Evolutionary conservation across 53 echinoderm and acorn worm genomes (phyloP), one percentile per base, ranked within the genome.

Genomic region (Mesocentrotus franciscanus): DNA sequence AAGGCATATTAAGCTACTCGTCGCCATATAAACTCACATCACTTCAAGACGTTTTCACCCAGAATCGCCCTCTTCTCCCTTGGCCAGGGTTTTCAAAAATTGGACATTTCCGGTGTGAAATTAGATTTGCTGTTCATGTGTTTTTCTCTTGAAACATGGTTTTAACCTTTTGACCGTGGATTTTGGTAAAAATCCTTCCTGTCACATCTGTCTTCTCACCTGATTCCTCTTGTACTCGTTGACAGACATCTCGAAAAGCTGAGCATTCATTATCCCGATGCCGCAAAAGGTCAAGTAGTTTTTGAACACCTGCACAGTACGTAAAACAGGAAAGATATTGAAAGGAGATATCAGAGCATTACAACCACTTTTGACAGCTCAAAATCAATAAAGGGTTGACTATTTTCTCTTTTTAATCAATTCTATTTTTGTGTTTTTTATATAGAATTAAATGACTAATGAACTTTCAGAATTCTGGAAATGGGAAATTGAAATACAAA

Each of bases 171-270:
- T 57, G 81, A 58, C 22, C 12, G 59, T 42, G 58, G 27, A n/a
- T 87, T 87, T 57, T 4, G 49, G 58, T 87, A n/a, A 58, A 27
- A 57, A 87, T 13, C 27, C 26, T 10, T 58, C 20, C 84, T 42
- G 39, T 49, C 87, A 57, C 64, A 66, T 91, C 64, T 68, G 24
- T 20, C 58, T 91, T 35, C 91, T 97, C 95, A 98, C 99, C 99
- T 99, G 99, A 97, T 99, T 99, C 90, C 99, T 91, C 85, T 99
- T 99, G 96, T 98, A 99, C 96, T 99, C 99, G 85, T 97, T 98
- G 96, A 99, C 98, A 56, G 99, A 99, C 98, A 99, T 99, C 93
- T 99, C 99, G 96, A 99, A 99, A 90, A 99, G 97, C 95, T 99
- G 98, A 34, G 99, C 99, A 95, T 99, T 99, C 98, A 99, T 99